Conservation (phyloP, 2,797 vertebrate species). For the Eulemur rubriventer region DNA sequence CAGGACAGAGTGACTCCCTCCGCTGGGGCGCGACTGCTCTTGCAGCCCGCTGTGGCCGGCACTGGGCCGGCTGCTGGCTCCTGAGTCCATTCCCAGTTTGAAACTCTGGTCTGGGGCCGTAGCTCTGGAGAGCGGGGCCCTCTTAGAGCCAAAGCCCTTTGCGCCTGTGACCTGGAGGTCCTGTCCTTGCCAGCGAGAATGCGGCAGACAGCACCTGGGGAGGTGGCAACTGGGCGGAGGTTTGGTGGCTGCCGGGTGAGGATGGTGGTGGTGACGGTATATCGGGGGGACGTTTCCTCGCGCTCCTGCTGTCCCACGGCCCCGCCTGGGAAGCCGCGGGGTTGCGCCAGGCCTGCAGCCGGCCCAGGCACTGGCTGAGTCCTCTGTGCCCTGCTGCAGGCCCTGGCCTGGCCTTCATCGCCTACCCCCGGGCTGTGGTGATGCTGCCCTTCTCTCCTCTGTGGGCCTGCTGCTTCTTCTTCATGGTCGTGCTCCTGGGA, state of each 20-base stretch:
- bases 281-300: not conserved
- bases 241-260: not conserved
- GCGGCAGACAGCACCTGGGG: not conserved
- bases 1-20: too few relatives aligned
- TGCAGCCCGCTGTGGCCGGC: accelerated
- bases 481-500: conserved; percentile 97
- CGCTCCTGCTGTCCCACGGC: not conserved
- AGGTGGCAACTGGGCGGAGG: not conserved
- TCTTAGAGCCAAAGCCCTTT: not conserved
- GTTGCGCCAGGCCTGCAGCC: not conserved
- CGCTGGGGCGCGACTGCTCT: accelerated
- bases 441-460: conserved; percentile 98
- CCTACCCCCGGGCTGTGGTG: conserved; percentile 96
- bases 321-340: not conserved
- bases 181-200: not conserved
- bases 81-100: not conserved
- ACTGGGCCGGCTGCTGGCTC: not conserved
- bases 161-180: not conserved
- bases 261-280: not conserved
- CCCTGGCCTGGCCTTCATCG: conserved; percentile 96
- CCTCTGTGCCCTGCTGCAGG: conserved; percentile 84
- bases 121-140: not conserved
- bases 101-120: not conserved
- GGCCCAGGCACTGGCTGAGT: not conserved
- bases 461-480: conserved; percentile 98